These are phyloP conservation scores for Elymnias hypermnestra DNA, from an alignment of 1,140 invertebrate species.

Conservation along the genomic window DNA sequence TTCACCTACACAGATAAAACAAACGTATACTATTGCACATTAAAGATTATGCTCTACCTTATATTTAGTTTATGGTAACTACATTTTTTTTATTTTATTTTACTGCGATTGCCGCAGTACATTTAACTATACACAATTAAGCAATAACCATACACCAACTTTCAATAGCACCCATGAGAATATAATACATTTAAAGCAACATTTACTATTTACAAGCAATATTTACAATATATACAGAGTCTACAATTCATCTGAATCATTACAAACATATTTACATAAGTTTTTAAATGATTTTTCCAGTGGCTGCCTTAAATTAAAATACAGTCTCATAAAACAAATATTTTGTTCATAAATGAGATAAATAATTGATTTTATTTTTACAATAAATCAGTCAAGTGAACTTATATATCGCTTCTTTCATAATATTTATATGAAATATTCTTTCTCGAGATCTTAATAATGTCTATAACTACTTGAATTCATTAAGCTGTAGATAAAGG, in stretches of 20 bases:
- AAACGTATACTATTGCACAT: slow-evolving; percentile 67
- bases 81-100: slow-evolving; percentile 47
- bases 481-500: too few species aligned
- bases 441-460: too few species aligned
- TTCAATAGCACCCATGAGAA: slow-evolving; percentile 72
- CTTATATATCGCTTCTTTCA: slow-evolving; percentile 35
- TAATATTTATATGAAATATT: too few species aligned
- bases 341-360: slow-evolving; percentile 68
- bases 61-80: slow-evolving; percentile 64
- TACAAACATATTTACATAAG: slow-evolving; percentile 16
- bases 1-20: slow-evolving; percentile 13
- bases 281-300: slow-evolving; percentile 40
- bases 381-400: slow-evolving; percentile 56
- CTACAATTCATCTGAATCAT: slow-evolving; percentile 20
- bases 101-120: slow-evolving; percentile 41
- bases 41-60: slow-evolving; percentile 57
- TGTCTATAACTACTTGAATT: too few species aligned
- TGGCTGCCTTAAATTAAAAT: slow-evolving; percentile 57
- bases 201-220: slow-evolving; percentile 35
- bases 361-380: slow-evolving; percentile 42
- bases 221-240: slow-evolving; percentile 60
- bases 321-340: slow-evolving; percentile 63
- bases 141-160: slow-evolving; percentile 58
- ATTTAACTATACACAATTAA: slow-evolving; percentile 35
- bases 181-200: slow-evolving; percentile 67